Conservation (phyloP, 2,113 vertebrate genomes). For the Bubo blakistoni region DNA sequence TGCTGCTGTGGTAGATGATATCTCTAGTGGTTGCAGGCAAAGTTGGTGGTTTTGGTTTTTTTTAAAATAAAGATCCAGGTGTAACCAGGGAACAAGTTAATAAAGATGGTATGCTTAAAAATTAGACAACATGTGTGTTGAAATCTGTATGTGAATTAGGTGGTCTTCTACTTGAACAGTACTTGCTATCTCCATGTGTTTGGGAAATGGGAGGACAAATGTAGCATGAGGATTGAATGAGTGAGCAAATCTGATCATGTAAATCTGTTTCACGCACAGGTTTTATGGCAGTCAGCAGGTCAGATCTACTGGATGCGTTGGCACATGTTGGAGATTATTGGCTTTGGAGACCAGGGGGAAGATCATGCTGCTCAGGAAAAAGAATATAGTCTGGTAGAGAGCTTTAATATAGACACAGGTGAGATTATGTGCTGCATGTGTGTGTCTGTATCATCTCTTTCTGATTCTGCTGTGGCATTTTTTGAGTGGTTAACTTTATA, state of each 20-base stretch:
- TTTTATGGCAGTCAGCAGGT: constrained; percentile 87
- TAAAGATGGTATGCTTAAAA: not conserved
- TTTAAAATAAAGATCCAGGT: not conserved
- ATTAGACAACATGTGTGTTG: not conserved
- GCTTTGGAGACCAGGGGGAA: constrained; percentile 73
- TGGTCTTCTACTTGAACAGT: not conserved
- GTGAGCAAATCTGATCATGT: not conserved
- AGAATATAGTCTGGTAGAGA: constrained; percentile 68
- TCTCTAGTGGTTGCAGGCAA: not conserved
- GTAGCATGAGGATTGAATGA: not conserved
- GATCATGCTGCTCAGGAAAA: constrained; percentile 73
- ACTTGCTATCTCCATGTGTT: not conserved
- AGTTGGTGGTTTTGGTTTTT: not conserved
- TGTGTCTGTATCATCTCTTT: not conserved
- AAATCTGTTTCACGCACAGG: constrained; percentile 66
- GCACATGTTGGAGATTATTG: constrained; percentile 89
- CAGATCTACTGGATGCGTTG: constrained; percentile 88
- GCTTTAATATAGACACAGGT: constrained; percentile 76
- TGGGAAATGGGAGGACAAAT: not conserved
- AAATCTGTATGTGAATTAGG: not conserved
- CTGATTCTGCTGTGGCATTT: not conserved
- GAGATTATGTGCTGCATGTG: not conserved
- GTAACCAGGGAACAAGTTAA: not conserved
- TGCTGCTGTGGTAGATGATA: not conserved
- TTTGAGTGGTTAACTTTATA: not conserved